These are phyloP conservation scores for Otocyon megalotis DNA, from an alignment of 2,113 vertebrate species.

Conservation along the genomic window DNA sequence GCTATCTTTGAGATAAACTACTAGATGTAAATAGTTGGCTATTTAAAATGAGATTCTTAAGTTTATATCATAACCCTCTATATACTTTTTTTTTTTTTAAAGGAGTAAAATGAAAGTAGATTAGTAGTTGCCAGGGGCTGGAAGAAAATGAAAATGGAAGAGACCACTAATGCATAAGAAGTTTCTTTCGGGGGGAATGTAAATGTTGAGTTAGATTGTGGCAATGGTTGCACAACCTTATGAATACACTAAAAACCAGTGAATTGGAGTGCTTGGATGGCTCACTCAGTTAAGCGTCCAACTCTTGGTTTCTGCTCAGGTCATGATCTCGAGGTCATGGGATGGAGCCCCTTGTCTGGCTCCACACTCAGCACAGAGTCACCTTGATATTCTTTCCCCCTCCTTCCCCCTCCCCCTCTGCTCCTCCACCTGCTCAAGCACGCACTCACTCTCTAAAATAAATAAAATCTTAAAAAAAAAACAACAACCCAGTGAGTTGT, in stretches of 20 bases:
- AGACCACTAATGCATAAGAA: background rate
- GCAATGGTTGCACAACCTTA: background rate
- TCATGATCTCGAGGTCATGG: background rate
- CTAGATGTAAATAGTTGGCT: background rate
- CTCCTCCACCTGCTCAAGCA: background rate
- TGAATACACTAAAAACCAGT: background rate
- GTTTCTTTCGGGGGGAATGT: background rate
- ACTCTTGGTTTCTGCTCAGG: background rate
- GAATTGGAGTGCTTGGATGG: background rate
- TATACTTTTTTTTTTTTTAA: background rate
- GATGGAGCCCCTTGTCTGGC: background rate
- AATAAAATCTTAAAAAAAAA: background rate
- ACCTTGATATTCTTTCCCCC: background rate
- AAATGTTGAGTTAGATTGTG: background rate
- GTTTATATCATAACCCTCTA: slow-evolving; percentile 14
- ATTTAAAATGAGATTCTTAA: slow-evolving; percentile 36
- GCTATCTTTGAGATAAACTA: background rate
- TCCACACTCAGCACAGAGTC: background rate
- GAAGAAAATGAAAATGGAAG: background rate
- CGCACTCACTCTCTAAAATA: background rate
- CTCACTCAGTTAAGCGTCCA: background rate
- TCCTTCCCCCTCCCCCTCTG: background rate
- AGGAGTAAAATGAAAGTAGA: background rate
- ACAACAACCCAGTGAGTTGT: background rate
- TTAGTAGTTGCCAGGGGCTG: background rate